phyloP scores from a whole-genome alignment of 2,888 invertebrate genomes.

The Dicroscelio sp. region DNA sequence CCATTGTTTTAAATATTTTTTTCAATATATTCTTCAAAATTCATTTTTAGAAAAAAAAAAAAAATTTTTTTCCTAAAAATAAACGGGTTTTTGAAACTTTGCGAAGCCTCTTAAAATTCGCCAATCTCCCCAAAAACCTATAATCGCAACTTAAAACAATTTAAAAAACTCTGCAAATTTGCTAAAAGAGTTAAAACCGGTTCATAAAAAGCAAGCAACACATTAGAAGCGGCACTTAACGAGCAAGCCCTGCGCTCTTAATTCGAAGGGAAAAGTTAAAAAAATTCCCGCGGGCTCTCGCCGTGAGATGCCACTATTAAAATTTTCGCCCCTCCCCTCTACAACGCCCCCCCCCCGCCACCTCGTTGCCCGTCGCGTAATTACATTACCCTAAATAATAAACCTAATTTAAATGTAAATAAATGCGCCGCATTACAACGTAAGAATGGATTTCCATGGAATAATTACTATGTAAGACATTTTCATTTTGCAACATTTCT shows the following conservation, averaged over 20 bases:
- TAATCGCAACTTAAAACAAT: background rate
- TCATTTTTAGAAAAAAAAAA: no score
- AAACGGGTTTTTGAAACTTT: background rate
- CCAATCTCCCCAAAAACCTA: background rate
- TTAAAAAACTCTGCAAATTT: background rate
- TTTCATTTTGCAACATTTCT: no score
- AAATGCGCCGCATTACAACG: conserved; percentile 11
- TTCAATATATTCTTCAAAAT: no score
- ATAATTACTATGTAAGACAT: no score
- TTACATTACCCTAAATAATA: conserved; percentile 13
- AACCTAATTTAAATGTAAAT: conserved; percentile 32
- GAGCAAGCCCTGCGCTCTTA: conserved; percentile 5
- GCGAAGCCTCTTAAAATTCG: background rate
- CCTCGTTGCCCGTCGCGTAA: background rate
- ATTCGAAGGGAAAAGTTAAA: conserved; percentile 34
- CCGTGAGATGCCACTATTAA: conserved; percentile 1
- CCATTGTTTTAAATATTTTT: no score
- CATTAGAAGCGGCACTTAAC: conserved; percentile 24
- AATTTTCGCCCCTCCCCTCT: background rate
- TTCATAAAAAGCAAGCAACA: conserved; percentile 35
- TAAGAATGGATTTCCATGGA: conserved; percentile 6
- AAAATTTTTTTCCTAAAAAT: no score
- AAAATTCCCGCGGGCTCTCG: conserved; percentile 21
- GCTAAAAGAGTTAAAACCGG: background rate
- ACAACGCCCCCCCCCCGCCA: background rate